Conservation (phyloP, 2,113 vertebrate genomes). For the Tupaia chinensis region DNA sequence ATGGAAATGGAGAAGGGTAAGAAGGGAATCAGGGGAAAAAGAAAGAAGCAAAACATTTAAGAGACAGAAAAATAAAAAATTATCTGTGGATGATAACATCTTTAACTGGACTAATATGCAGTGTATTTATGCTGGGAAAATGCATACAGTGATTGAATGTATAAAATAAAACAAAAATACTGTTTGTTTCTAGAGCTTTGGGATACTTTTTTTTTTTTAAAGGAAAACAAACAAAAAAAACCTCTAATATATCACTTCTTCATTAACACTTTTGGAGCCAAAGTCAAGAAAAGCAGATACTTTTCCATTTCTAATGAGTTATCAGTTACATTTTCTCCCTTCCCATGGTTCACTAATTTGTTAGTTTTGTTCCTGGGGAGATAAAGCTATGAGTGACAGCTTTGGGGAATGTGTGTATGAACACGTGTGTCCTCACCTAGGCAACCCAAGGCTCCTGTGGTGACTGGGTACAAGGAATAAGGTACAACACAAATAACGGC, state of each 20-base stretch:
- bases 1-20: too few relatives aligned
- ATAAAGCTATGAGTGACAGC: background rate
- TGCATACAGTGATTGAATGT: too few relatives aligned
- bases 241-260: background rate
- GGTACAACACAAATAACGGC: background rate
- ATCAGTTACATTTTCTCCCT: background rate
- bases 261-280: slow-evolving; percentile 19
- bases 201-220: background rate
- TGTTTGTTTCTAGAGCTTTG: background rate
- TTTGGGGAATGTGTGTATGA: background rate
- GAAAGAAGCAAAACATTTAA: too few relatives aligned
- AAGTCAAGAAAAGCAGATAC: background rate
- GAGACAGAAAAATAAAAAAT: too few relatives aligned
- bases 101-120: too few relatives aligned
- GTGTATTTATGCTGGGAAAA: too few relatives aligned
- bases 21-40: too few relatives aligned
- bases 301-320: background rate
- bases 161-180: background rate
- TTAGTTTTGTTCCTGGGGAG: background rate
- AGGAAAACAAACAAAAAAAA: slow-evolving; percentile 17
- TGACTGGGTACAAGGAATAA: background rate
- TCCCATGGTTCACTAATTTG: background rate
- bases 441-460: background rate
- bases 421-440: background rate
- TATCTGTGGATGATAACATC: too few relatives aligned